Evolutionary conservation across 2,888 invertebrate genomes (phyloP).

Genomic region (Erynnis tages): DNA sequence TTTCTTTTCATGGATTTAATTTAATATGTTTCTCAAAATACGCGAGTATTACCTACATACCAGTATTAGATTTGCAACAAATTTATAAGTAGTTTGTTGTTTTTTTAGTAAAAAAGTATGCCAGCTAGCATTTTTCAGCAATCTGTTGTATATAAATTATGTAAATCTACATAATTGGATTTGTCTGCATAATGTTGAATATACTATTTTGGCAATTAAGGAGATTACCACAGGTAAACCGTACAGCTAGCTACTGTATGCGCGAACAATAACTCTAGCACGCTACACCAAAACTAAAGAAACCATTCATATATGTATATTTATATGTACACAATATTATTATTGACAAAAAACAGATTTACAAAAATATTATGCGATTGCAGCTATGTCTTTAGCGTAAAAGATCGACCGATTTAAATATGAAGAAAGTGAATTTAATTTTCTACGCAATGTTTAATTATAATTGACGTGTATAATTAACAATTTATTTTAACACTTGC

Average conservation of each 20-base stretch:
- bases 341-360: constrained; percentile 19
- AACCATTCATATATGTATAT: constrained; percentile 3
- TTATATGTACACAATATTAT: constrained; percentile 19
- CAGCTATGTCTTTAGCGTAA: neutral
- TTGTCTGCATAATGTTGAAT: constrained; percentile 32
- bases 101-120: too few species aligned
- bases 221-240: constrained; percentile 78
- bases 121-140: neutral
- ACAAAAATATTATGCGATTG: constrained; percentile 44
- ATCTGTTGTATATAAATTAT: constrained; percentile 17
- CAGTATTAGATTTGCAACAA: too few species aligned
- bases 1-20: too few species aligned
- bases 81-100: too few species aligned
- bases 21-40: too few species aligned
- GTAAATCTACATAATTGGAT: constrained; percentile 15
- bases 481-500: too few species aligned
- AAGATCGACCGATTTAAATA: constrained; percentile 13
- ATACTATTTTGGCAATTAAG: constrained; percentile 80
- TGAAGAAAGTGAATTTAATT: neutral
- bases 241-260: constrained; percentile 37
- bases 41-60: too few species aligned
- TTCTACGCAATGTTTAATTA: too few species aligned
- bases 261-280: constrained; percentile 17
- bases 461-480: too few species aligned
- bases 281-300: constrained; percentile 20